A percentile compares a stretch with the other conserved stretches of the same genome.
Evolutionary conservation across 2,888 invertebrate genomes (phyloP).

Genomic region (Conistra vaccinii): DNA sequence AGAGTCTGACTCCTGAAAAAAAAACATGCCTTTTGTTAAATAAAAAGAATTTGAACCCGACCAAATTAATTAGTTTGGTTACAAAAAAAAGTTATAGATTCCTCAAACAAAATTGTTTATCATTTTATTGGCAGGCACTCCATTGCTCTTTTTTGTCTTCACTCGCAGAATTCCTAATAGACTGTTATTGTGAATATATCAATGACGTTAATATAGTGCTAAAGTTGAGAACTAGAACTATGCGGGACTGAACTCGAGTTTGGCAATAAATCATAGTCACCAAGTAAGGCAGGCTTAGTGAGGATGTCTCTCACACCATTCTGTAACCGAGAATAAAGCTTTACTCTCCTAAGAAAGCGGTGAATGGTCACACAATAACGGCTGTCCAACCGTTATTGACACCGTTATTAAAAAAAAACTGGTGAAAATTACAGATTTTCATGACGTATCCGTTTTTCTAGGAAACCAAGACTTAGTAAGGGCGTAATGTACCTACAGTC

Average conservation of each 20-base stretch:
- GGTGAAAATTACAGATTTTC: not conserved
- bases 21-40: not conserved
- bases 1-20: not conserved
- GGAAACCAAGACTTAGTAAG: not conserved
- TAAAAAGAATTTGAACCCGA: not conserved
- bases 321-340: constrained; percentile 24
- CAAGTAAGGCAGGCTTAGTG: constrained; percentile 70
- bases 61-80: too few relatives aligned
- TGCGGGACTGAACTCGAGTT: constrained; percentile 53
- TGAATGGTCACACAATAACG: not conserved
- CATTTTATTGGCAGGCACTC: not conserved
- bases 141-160: constrained; percentile 10
- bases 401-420: too few relatives aligned
- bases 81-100: not conserved
- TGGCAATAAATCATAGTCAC: constrained; percentile 64
- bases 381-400: not conserved
- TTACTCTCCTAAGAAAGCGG: not conserved
- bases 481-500: not conserved
- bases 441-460: not conserved
- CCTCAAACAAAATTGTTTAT: not conserved
- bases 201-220: constrained; percentile 54
- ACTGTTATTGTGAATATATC: constrained; percentile 52
- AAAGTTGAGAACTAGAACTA: constrained; percentile 58
- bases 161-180: constrained; percentile 27
- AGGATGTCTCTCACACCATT: constrained; percentile 69